phyloP scores from a whole-genome alignment of 2,797 vertebrate genomes.

The Notolabrus celidotus region DNA sequence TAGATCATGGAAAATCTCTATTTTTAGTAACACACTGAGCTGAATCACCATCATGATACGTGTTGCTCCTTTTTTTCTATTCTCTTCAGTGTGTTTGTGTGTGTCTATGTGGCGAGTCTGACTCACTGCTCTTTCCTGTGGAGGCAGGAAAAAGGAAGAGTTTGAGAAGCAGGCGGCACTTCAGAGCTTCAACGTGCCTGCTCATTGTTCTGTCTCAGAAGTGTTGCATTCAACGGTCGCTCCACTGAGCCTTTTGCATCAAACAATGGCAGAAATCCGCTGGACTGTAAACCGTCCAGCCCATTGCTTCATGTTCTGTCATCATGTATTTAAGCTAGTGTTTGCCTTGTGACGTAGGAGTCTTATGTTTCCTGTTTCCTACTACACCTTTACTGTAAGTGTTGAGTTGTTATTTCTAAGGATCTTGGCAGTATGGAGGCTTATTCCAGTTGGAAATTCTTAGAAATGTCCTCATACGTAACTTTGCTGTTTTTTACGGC shows the following conservation, averaged over 20 bases:
- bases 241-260: constrained; percentile 29
- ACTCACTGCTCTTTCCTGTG: constrained; percentile 69
- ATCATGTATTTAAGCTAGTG: constrained; percentile 62
- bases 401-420: constrained; percentile 9
- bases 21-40: constrained; percentile 31
- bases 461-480: background rate
- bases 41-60: constrained; percentile 41
- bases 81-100: constrained; percentile 30
- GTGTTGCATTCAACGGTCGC: constrained; percentile 18
- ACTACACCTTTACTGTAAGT: constrained; percentile 5
- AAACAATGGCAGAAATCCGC: constrained; percentile 45
- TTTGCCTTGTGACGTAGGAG: constrained; percentile 14
- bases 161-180: constrained; percentile 20
- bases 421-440: background rate
- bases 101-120: constrained; percentile 54
- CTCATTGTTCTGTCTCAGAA: constrained; percentile 30
- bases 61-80: background rate
- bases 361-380: constrained; percentile 36
- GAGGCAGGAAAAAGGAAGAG: constrained; percentile 47
- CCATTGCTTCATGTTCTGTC: constrained; percentile 32
- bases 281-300: constrained; percentile 11
- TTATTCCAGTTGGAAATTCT: constrained; percentile 13
- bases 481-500: constrained; percentile 13
- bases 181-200: constrained; percentile 2
- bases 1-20: constrained; percentile 29